phyloP scores from a whole-genome alignment of 2,797 vertebrate species.

The Avahi laniger region DNA sequence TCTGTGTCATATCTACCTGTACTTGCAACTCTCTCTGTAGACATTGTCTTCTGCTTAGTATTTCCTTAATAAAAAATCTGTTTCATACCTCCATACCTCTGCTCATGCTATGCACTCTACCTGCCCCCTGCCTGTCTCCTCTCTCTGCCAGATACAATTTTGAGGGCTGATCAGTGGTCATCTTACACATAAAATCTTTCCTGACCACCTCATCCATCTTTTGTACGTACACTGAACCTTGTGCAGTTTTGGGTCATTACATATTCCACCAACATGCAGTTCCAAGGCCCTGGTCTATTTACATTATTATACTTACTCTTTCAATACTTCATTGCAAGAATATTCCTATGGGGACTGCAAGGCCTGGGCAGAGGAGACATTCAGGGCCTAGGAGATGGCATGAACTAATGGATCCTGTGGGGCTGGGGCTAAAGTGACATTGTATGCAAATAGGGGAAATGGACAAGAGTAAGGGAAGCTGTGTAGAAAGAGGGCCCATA shows the following conservation, averaged over 20 bases:
- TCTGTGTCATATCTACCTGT: neutral
- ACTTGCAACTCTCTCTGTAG: neutral
- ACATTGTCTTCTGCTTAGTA: neutral
- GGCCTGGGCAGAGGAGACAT: neutral
- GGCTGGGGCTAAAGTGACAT: neutral
- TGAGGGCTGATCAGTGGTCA: neutral
- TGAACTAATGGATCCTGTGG: neutral
- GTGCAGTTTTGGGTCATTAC: neutral
- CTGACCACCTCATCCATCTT: neutral
- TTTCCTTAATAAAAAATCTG: neutral
- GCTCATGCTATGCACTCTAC: neutral
- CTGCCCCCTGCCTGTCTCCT: neutral
- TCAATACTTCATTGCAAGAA: neutral
- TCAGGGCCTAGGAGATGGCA: neutral
- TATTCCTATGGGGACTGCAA: neutral
- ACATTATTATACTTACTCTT: neutral
- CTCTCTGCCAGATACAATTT: neutral
- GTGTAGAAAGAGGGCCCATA: neutral
- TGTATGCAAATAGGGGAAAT: conserved; percentile 12
- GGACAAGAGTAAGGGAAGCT: neutral
- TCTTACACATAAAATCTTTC: neutral
- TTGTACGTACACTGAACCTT: neutral
- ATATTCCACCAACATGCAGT: neutral
- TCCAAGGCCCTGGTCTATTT: neutral
- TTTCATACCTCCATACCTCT: neutral